Evolutionary conservation across 2,113 vertebrate genomes (phyloP), one percentile per base, ranked within the genome.

Genomic region (Collichthys lucidus): DNA sequence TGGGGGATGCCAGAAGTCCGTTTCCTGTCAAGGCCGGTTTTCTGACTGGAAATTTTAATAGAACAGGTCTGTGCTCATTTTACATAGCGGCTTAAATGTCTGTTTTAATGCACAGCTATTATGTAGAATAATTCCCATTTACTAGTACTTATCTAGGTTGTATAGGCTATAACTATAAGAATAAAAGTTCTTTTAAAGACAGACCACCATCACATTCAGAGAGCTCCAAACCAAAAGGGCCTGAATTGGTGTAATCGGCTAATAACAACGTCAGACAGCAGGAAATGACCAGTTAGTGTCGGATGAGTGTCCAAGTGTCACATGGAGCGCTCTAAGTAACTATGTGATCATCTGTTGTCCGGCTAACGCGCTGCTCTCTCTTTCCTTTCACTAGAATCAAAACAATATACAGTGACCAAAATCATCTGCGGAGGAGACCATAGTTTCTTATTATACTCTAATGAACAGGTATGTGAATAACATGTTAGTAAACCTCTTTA

Each of bases 391-490:
- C 67, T 94, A 90, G 93, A 92, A 35, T 95, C 94, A 86, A 96
- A 95, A 85, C 95, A 94, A 24, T 96, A 93, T 79, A 90, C 95
- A 74, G 95, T 99, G 92, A 96, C 96, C 88, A 97, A 95, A 91
- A 96, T 99, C 86, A 96, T 97, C 91, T 97, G 96, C 92, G 98
- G 98, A 92, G 98, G 97, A 88, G 97, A 99, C 93, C 98, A 99
- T 77, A 97, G 96, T 55, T 98, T 99, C 93, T 93, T 98, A 68
- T 92, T 98, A 90, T 97, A 96, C 83, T 96, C 97, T 60, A 93
- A 94, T 89, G 93, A 95, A 0, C 96, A 97, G 96, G 98, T 98
- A 95, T 94, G 88, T 44, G 24, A 24, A 56, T 49, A 10, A 19
- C 20, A 24, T 20, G 47, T 75, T 16, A 22, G 24, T 65, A 0